phyloP scores from a whole-genome alignment of 2,888 invertebrate species.

The Plebejus argus region DNA sequence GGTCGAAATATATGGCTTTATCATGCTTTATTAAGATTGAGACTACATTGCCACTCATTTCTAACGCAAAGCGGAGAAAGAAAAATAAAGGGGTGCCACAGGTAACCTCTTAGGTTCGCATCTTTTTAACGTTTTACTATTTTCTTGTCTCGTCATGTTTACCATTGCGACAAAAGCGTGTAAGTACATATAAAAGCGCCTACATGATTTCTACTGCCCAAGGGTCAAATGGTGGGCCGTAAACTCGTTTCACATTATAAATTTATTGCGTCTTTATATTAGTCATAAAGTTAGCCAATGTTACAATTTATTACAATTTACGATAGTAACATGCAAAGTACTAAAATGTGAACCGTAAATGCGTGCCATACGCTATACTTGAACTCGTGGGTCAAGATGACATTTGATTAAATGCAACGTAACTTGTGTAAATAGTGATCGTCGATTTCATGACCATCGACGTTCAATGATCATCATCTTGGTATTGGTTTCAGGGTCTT shows the following conservation, averaged over 20 bases:
- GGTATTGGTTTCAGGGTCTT: background rate
- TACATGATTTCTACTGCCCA: slow-evolving; percentile 21
- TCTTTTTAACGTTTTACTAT: background rate
- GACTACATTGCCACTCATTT: background rate
- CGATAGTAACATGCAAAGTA: slow-evolving; percentile 9
- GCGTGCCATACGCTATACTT: slow-evolving; percentile 11
- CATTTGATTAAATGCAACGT: slow-evolving; percentile 3
- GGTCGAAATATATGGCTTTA: background rate
- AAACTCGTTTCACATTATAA: slow-evolving; percentile 23
- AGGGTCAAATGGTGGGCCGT: slow-evolving; percentile 23
- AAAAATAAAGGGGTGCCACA: background rate
- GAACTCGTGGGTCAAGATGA: slow-evolving; percentile 17
- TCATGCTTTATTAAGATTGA: slow-evolving; percentile 1
- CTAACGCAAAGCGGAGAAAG: background rate
- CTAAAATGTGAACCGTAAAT: background rate
- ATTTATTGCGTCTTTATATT: slow-evolving; percentile 23
- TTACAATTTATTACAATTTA: slow-evolving; percentile 23
- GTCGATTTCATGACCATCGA: background rate
- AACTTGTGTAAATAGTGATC: background rate
- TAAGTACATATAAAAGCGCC: background rate
- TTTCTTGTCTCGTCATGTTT: background rate
- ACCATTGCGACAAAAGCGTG: slow-evolving; percentile 1
- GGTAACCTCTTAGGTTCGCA: background rate
- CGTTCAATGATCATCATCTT: background rate
- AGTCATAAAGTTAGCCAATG: slow-evolving; percentile 27